Evolutionary conservation across 2,888 invertebrate genomes (phyloP), one percentile per base, ranked within the genome.

Genomic region (Mesorhabditis spiculigera): DNA sequence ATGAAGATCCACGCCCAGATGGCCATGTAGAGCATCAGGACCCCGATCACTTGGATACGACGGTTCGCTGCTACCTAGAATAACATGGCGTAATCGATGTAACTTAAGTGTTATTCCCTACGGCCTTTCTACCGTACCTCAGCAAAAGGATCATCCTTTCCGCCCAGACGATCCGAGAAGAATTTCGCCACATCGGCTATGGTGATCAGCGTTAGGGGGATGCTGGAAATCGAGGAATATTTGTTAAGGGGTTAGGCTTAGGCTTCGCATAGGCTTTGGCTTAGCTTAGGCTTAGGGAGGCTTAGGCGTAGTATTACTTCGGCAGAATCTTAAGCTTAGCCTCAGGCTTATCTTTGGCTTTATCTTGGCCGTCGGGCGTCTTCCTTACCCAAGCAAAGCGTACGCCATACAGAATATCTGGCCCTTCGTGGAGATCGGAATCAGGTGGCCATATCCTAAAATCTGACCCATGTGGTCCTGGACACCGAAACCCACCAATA

Each of bases 181-280:
- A 84, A 84, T 67, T 85, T 85, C 10, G 85, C 82, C 6, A 85
- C 74, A 68, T 85, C 85, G 5, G 85, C 85, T 41, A 85, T 85
- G 8, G 85, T 85, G 28, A 85, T 81, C n/a, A 85, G 73, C 10
- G 85, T 85, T 28, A 84, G 68, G 0, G 84, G 84, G 63, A 84
- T 84, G n/a, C 82, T 81, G 70, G 61, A 80, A 64, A 70, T 84
- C 83, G 66, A 75, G 75, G 28, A 28, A 28, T 1, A 28, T 28
- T 28, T 28, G 1, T 28, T 28, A 28, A 1, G 28, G 28, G 28
- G 28, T 28, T 28, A 1, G 1, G 28, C 28, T 28, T 28, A 28
- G 28, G 28, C 28, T 28, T 28, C 28, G 28, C 28, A 1, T 28
- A 28, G 28, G 28, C 28, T 28, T 28, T 28, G 28, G 28, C 28